Base-by-base conservation (phyloP, 1,140 invertebrate species). In the Cydia pomonella region DNA sequence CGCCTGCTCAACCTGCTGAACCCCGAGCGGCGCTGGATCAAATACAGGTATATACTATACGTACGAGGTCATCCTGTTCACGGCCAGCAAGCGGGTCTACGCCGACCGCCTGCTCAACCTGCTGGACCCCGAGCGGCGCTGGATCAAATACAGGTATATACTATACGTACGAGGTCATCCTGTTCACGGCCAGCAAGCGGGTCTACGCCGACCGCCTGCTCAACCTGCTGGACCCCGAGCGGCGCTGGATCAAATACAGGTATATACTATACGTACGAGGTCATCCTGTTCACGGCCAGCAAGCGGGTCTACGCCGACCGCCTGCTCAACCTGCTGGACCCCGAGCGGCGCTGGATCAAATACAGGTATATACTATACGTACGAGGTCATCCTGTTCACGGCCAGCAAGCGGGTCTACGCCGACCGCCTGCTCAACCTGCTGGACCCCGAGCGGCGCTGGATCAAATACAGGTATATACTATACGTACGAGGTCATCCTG, bases 221-320 rank as follows among this genome's bases (percentile, higher is more conserved):
- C 84, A 98, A 99, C 94, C 92, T 99, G 13, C 93, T 99, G 16
- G 98, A 99, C 93, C 98, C 98, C 0, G 95, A 97, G 10, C 94
- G 98, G 64, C 96, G 96, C 80, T 96, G 97, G 92, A 99, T 99
- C 76, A 98, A 98, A 93, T 98, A 95, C 84, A 88, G 91, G 92
- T 92, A 25, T 13, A n/a, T n/a, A n/a, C 29, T 63, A 23, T 62
- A n/a, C 97, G 50, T 99, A 98, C 93, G 98, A 99, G 93, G 98
- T 99, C 6, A 99, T 99, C 73, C 92, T 99, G 18, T 99, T 99
- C 92, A 99, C 98, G 1, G 98, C 98, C 12, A 98, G 97, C 79
- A 99, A 99, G 92, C 95, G 98, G 74, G 97, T 99, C 25, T 99
- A 99, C 88, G 98, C 98, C 0, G 98, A 99, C 90, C 98, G 99